These are phyloP conservation scores for Huso huso DNA, from an alignment of 2,797 vertebrate genomes.

Conservation along the genomic window DNA sequence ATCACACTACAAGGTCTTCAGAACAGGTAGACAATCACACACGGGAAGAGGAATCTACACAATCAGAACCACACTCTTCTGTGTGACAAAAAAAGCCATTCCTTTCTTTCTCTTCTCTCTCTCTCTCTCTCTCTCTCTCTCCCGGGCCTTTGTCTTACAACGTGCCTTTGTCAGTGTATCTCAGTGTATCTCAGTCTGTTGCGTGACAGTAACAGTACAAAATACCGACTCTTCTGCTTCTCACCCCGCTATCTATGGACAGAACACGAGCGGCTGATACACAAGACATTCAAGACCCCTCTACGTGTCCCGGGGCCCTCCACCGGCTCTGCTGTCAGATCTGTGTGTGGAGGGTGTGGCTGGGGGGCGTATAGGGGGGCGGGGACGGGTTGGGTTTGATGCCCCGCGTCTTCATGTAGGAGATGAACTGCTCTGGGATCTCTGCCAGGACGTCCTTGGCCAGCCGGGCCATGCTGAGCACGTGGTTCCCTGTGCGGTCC, in stretches of 20 bases:
- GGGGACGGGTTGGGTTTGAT: slow-evolving; percentile 77
- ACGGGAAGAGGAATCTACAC: slow-evolving; percentile 62
- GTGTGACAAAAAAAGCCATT: slow-evolving; percentile 33
- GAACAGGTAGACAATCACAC: slow-evolving; percentile 57
- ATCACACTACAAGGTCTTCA: slow-evolving; percentile 33
- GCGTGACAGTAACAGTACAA: too few species aligned
- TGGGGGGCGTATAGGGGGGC: slow-evolving; percentile 52
- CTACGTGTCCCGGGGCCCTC: not conserved
- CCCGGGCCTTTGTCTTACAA: not conserved
- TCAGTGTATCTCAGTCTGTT: too few species aligned
- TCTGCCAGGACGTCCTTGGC: slow-evolving; percentile 92
- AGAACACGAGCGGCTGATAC: not conserved
- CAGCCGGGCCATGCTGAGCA: slow-evolving; percentile 87
- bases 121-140: slow-evolving; percentile 26
- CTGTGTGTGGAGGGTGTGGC: slow-evolving; percentile 69
- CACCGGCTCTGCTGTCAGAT: slow-evolving; percentile 52
- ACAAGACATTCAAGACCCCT: slow-evolving; percentile 22
- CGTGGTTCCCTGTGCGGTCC: slow-evolving; percentile 81
- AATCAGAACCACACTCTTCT: slow-evolving; percentile 43
- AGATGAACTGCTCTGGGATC: slow-evolving; percentile 94
- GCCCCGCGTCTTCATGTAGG: slow-evolving; percentile 91
- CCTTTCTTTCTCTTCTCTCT: slow-evolving; percentile 31
- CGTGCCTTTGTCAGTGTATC: too few species aligned
- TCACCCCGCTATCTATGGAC: not conserved
- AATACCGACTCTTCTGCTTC: too few species aligned